Evolutionary conservation across 2,888 invertebrate genomes (phyloP).

Genomic region (Eupithecia tripunctaria): DNA sequence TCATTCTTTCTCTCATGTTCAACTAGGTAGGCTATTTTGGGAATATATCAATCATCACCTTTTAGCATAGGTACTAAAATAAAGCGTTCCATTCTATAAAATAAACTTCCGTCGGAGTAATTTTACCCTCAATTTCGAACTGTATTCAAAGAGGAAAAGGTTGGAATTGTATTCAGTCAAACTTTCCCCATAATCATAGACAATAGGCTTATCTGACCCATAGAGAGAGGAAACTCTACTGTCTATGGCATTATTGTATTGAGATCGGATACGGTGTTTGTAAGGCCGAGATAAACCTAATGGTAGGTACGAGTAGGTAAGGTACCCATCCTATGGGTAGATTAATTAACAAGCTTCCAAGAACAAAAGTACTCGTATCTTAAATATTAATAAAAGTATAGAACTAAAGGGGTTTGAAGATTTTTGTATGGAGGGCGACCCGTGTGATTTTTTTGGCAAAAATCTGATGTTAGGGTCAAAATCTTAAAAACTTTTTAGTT

Average conservation of each 20-base stretch:
- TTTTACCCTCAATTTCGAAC: slow-evolving; percentile 11
- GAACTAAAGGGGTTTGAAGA: no score
- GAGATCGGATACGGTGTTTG: slow-evolving; percentile 28
- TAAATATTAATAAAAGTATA: neutral
- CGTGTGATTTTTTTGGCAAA: no score
- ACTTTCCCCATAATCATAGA: slow-evolving; percentile 22
- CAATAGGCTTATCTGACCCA: slow-evolving; percentile 28
- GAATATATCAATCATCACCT: neutral
- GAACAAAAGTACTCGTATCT: neutral
- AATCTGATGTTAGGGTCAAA: no score
- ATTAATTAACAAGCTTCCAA: neutral
- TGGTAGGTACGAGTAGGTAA: no score
- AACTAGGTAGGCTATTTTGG: no score
- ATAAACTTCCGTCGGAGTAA: neutral
- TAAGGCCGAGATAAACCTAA: slow-evolving; percentile 21
- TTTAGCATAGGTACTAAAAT: neutral
- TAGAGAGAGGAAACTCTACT: slow-evolving; percentile 17
- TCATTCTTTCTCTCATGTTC: no score
- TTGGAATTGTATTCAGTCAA: neutral
- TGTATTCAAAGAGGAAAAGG: slow-evolving; percentile 7
- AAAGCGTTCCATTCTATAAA: neutral
- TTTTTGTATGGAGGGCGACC: no score
- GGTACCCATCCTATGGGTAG: neutral
- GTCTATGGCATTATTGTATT: slow-evolving; percentile 29
- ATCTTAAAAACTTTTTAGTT: no score